phyloP scores from a whole-genome alignment of 2,113 vertebrate genomes.

The Gasterosteus nipponicus region DNA sequence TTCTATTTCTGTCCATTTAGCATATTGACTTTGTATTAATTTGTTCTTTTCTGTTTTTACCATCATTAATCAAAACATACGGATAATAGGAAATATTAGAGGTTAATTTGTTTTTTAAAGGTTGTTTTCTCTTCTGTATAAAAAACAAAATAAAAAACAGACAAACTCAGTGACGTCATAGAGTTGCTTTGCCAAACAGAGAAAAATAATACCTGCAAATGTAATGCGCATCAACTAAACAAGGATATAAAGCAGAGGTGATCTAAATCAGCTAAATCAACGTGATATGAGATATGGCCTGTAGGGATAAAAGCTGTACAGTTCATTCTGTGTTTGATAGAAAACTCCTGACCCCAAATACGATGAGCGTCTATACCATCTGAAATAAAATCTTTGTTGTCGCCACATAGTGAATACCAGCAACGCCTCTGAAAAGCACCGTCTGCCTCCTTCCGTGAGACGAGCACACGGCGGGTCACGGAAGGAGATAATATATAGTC shows the following conservation, averaged over 20 bases:
- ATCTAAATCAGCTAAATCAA: slow-evolving; percentile 10
- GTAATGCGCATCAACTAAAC: slow-evolving; percentile 19
- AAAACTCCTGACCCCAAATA: slow-evolving; percentile 14
- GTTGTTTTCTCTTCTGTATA: slow-evolving; percentile 17
- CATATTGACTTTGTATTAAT: not conserved
- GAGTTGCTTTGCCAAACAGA: slow-evolving; percentile 8
- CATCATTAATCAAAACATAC: not conserved
- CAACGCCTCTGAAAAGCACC: slow-evolving; percentile 46
- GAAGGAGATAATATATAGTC: slow-evolving; percentile 61
- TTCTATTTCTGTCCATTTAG: slow-evolving; percentile 46
- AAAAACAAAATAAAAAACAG: not conserved
- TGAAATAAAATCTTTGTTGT: slow-evolving; percentile 50
- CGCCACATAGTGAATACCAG: slow-evolving; percentile 54
- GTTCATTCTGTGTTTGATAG: slow-evolving; percentile 48
- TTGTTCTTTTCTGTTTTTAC: not conserved
- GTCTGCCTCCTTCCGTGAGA: slow-evolving; percentile 57
- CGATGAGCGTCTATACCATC: slow-evolving; percentile 22
- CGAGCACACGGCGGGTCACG: slow-evolving; percentile 58
- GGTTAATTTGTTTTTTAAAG: not conserved
- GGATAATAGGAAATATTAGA: not conserved
- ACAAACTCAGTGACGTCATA: not conserved
- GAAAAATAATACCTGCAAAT: slow-evolving; percentile 16
- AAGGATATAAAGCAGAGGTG: slow-evolving; percentile 13
- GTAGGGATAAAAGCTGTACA: slow-evolving; percentile 40
- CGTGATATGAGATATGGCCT: slow-evolving; percentile 14